Evolutionary conservation across 2,797 vertebrate species (phyloP).

Genomic region (Muraenolepis orangiensis): DNA sequence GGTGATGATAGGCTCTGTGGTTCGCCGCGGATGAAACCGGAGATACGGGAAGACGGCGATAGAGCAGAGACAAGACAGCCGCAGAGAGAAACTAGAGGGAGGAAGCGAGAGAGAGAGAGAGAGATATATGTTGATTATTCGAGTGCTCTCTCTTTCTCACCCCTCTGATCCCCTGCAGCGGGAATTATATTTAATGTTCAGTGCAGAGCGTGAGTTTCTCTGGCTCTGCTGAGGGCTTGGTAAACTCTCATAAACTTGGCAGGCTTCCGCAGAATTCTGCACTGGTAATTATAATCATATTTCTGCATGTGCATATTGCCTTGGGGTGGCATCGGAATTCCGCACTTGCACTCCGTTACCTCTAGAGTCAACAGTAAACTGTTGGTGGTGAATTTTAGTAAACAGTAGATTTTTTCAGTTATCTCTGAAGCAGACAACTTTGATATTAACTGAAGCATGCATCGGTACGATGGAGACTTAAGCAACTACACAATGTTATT

Average conservation of each 20-base stretch:
- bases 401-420: neutral
- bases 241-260: constrained; percentile 69
- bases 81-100: no score
- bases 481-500: neutral
- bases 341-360: neutral
- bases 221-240: constrained; percentile 64
- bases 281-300: constrained; percentile 64
- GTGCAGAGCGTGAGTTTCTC: constrained; percentile 63
- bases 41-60: constrained; percentile 29
- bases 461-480: neutral
- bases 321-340: neutral
- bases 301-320: constrained; percentile 31
- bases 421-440: neutral
- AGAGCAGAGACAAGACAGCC: no score
- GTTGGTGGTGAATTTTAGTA: neutral
- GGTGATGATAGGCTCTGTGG: constrained; percentile 16
- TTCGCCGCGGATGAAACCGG: constrained; percentile 29
- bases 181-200: constrained; percentile 77
- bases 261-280: constrained; percentile 53
- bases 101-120: no score
- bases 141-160: constrained; percentile 57
- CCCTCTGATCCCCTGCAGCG: constrained; percentile 65
- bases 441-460: neutral
- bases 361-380: constrained; percentile 2
- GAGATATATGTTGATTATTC: constrained; percentile 45